These are phyloP conservation scores for Tetragnatha montana DNA, from an alignment of 2,888 invertebrate species.

Conservation along the genomic window DNA sequence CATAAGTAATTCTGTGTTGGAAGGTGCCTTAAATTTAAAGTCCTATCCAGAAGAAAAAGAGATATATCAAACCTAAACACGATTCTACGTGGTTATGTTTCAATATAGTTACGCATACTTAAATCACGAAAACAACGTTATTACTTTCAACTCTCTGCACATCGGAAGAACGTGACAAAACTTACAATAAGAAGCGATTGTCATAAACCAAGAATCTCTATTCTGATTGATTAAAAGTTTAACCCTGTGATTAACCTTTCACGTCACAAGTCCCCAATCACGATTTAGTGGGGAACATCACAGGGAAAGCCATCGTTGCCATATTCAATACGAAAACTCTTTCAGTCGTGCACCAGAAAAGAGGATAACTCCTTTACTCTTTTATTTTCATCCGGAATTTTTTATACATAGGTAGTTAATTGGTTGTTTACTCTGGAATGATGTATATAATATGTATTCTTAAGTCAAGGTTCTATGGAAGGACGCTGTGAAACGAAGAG, in stretches of 20 bases:
- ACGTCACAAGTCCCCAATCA: not conserved
- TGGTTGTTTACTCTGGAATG: constrained; percentile 45
- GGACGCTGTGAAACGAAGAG: constrained; percentile 13
- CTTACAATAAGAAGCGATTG: not conserved
- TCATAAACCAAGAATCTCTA: not conserved
- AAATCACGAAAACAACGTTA: not conserved
- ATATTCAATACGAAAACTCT: not conserved
- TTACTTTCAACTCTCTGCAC: not conserved
- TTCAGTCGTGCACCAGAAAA: constrained; percentile 16
- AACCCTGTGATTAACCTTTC: not conserved
- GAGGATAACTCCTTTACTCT: constrained; percentile 10
- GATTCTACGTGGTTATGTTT: not conserved
- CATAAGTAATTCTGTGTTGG: too few relatives aligned
- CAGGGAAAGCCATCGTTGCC: not conserved
- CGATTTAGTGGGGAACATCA: not conserved
- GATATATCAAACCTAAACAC: not conserved
- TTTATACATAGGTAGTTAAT: constrained; percentile 40
- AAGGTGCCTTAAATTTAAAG: too few relatives aligned
- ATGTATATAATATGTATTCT: constrained; percentile 32
- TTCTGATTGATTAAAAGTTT: not conserved
- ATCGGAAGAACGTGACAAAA: not conserved
- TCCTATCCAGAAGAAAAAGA: too few relatives aligned
- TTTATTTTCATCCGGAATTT: constrained; percentile 22
- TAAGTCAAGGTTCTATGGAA: constrained; percentile 54
- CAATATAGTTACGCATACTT: not conserved